Conservation (phyloP, 2,113 vertebrate species). For the Brienomyrus longianalis region DNA sequence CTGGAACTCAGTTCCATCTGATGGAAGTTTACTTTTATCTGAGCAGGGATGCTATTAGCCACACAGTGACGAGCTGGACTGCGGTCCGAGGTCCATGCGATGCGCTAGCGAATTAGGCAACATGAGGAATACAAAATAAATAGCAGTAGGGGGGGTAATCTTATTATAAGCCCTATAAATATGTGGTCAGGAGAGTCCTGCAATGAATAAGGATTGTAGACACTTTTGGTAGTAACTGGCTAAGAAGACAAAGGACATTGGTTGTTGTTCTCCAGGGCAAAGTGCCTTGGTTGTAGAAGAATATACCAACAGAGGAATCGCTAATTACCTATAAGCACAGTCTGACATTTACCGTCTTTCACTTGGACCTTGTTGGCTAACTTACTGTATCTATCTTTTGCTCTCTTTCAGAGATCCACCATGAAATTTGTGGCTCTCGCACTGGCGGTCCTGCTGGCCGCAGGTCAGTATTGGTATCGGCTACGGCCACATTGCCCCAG, state of each 20-base stretch:
- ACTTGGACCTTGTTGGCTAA: background rate
- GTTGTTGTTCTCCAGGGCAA: background rate
- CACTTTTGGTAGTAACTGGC: conserved; percentile 23
- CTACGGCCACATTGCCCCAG: background rate
- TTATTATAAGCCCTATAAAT: conserved; percentile 21
- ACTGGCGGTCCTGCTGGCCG: conserved; percentile 54
- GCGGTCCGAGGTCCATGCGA: background rate
- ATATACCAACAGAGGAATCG: background rate
- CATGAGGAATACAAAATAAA: conserved; percentile 25
- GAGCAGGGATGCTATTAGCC: background rate
- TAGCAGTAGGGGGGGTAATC: conserved; percentile 29
- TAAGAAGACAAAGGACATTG: background rate
- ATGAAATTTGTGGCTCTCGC: conserved; percentile 63
- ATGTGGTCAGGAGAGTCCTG: background rate
- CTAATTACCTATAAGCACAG: background rate
- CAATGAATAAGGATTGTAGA: conserved; percentile 29
- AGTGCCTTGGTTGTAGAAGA: background rate
- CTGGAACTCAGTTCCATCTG: background rate
- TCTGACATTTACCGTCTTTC: background rate
- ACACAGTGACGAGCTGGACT: background rate
- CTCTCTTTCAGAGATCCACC: conserved; percentile 38
- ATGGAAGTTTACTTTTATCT: background rate
- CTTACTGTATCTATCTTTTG: background rate
- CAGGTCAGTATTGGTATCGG: conserved; percentile 46
- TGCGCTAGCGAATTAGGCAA: background rate